Conservation (phyloP, 1,140 invertebrate species). For the Eumaeus atala region DNA sequence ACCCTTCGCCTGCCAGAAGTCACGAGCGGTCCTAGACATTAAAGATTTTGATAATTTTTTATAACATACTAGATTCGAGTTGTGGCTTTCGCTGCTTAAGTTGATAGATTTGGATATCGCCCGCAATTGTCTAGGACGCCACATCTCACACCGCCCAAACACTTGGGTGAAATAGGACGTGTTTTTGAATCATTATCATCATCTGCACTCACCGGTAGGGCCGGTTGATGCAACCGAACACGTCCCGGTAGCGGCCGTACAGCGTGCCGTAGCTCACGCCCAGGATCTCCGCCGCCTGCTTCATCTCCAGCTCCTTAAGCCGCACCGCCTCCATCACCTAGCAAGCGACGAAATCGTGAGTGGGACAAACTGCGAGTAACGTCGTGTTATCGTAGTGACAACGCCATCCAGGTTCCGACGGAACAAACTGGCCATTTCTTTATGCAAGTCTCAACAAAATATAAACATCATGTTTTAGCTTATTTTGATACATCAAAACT, state of each 20-base stretch:
- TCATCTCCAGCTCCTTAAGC: conserved; percentile 94
- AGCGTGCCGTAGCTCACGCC: conserved; percentile 92
- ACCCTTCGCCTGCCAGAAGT: conserved; percentile 85
- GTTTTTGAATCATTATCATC: too few species aligned
- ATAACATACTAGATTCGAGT: not conserved
- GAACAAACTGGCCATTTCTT: too few species aligned
- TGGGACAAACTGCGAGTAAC: too few species aligned
- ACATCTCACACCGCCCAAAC: too few species aligned
- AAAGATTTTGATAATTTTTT: not conserved
- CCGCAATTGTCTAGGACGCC: too few species aligned
- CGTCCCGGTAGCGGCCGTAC: conserved; percentile 90
- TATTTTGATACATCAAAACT: too few species aligned
- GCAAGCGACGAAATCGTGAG: not conserved
- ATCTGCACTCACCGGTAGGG: conserved; percentile 80
- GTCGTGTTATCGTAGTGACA: not conserved
- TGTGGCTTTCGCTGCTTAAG: too few species aligned
- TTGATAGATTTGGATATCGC: too few species aligned
- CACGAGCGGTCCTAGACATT: conserved; percentile 77
- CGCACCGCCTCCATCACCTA: conserved; percentile 90
- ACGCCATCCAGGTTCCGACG: not conserved
- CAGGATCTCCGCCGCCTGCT: conserved; percentile 89
- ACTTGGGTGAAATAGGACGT: too few species aligned
- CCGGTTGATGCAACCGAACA: conserved; percentile 89
- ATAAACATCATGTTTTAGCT: too few species aligned
- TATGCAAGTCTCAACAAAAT: too few species aligned